Evolutionary conservation across 2,888 invertebrate genomes (phyloP).

Genomic region (Kryphioiulus occultus): DNA sequence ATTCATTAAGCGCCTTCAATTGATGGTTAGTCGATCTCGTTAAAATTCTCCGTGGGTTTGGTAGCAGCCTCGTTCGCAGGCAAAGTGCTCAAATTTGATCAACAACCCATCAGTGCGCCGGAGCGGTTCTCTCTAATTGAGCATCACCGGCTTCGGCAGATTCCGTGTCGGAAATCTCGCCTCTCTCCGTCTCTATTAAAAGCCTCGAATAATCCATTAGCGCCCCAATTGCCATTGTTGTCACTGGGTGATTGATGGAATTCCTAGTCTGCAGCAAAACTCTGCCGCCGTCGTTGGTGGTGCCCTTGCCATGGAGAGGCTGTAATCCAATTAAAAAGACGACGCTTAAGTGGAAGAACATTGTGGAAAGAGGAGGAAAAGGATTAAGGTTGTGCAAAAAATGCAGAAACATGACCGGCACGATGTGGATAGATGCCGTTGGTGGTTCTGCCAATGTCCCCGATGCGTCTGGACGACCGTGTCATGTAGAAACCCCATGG

Average conservation of each 20-base stretch:
- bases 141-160: neutral
- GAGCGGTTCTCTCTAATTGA: conserved; percentile 10
- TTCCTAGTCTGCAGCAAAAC: conserved; percentile 39
- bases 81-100: conserved; percentile 39
- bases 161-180: conserved; percentile 39
- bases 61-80: neutral
- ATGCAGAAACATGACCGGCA: conserved; percentile 25
- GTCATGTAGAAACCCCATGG: neutral
- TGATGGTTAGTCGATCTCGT: conserved; percentile 21
- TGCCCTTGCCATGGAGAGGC: neutral
- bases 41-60: conserved; percentile 28
- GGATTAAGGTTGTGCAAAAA: neutral
- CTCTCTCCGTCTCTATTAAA: conserved; percentile 37
- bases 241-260: conserved; percentile 48
- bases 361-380: neutral
- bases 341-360: conserved; percentile 36
- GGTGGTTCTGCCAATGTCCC: neutral
- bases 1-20: conserved; percentile 15
- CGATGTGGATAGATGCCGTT: neutral
- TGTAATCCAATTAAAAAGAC: conserved; percentile 41
- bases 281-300: neutral
- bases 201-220: conserved; percentile 50
- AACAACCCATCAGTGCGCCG: neutral
- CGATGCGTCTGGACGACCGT: neutral
- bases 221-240: conserved; percentile 47